Conservation (phyloP, 2,113 vertebrate genomes). For the Crocuta crocuta region DNA sequence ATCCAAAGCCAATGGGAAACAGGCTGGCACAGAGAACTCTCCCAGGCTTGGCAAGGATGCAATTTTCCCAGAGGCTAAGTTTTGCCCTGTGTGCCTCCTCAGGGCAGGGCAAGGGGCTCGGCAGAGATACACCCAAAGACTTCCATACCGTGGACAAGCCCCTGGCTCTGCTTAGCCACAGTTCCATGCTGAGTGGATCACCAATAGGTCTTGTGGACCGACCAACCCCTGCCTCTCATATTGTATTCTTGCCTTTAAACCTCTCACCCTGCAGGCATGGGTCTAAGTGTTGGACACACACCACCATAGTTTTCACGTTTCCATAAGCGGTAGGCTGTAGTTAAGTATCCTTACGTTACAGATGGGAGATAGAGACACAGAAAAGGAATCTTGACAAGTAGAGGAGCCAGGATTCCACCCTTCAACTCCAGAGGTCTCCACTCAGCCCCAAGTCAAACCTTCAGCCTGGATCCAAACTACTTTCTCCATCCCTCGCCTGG, state of each 20-base stretch:
- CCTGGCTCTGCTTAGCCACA: neutral
- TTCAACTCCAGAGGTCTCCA: neutral
- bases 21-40: constrained; percentile 50
- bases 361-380: neutral
- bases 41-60: constrained; percentile 31
- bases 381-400: neutral
- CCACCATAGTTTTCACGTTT: neutral
- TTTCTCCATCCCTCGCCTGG: neutral
- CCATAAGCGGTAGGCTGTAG: neutral
- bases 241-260: neutral
- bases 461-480: neutral
- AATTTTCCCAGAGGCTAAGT: constrained; percentile 63
- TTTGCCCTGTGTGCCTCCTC: neutral
- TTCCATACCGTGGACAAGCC: neutral
- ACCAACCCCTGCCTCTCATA: neutral
- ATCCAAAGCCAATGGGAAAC: constrained; percentile 37
- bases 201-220: neutral
- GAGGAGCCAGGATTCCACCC: neutral
- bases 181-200: neutral
- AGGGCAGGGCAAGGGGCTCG: constrained; percentile 41
- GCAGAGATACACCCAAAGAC: neutral
- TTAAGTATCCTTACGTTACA: neutral
- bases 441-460: neutral
- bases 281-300: neutral
- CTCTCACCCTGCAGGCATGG: neutral